These are phyloP conservation scores for Elanoides forficatus DNA, from an alignment of 2,113 vertebrate genomes.

Conservation along the genomic window DNA sequence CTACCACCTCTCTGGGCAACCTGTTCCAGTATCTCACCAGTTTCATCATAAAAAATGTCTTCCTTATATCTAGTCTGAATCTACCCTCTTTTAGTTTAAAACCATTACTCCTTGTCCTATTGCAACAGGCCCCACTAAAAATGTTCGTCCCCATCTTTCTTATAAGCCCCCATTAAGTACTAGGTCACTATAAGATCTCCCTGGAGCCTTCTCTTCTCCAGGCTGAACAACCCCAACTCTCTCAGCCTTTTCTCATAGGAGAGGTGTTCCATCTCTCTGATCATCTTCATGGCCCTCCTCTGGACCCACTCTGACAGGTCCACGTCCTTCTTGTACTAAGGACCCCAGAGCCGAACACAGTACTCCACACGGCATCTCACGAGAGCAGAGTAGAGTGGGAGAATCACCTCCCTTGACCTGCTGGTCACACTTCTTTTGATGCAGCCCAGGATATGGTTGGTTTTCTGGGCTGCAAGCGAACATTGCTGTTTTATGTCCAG, in stretches of 20 bases:
- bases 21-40: not conserved
- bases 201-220: not conserved
- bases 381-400: fast-evolving
- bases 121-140: not conserved
- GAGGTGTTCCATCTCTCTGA: too few relatives aligned
- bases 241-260: not conserved
- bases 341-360: not conserved
- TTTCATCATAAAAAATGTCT: not conserved
- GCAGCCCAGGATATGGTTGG: not conserved
- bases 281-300: not conserved
- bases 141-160: not conserved
- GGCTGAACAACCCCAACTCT: not conserved
- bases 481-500: fast-evolving
- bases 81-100: not conserved
- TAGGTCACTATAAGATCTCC: not conserved
- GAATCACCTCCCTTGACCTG: too few relatives aligned
- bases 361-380: not conserved
- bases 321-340: not conserved
- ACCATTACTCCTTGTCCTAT: not conserved
- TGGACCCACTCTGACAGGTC: not conserved
- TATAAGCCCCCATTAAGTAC: not conserved
- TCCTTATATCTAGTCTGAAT: not conserved
- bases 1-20: not conserved
- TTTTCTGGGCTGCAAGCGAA: not conserved
- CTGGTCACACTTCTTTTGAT: not conserved